Base-by-base conservation (phyloP, 2,113 vertebrate genomes). In the Phylloscopus trochilus region DNA sequence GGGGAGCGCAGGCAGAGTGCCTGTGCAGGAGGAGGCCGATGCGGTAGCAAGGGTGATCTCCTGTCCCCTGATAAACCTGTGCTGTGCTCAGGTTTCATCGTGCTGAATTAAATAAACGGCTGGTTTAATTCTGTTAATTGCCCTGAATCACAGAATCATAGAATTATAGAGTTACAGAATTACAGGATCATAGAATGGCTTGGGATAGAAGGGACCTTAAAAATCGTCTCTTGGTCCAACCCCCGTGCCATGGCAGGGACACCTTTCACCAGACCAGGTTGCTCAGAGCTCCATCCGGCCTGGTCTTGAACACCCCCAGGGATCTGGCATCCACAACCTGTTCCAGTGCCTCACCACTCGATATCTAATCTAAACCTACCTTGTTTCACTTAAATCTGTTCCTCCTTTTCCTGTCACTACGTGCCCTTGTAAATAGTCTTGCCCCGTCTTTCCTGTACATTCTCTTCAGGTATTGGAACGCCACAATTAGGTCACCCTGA, bases 161-260 rank as follows among this genome's bases (percentile, higher is more conserved):
- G 47, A 66, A 30, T 66, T 18, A 13, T 2, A 19, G 31, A 59
- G 24, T 43, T 28, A 15, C 3, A 39, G 4, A 17, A 19, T 56
- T 35, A 30, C 1, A n/a, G 28, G 39, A 35, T 49, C 11, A 13
- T 8, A 7, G 16, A 10, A 37, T 44, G 18, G 5, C 18, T 51
- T 8, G 18, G 12, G 31, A 19, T 22, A 15, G 59, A 51, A 43
- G 26, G 17, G 30, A 31, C 26, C 5, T 33, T 37, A 33, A 35
- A 18, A 18, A 10, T 10, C 11, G 2, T 10, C 21, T 26, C 21
- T 26, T 31, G 21, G 14, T 21, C 9, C 69, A 22, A 1, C 2
- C 33, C 13, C 6, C 1, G 6, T 14, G 19, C 28, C 60, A 0
- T 3, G 15, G 3, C 39, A 39, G 28, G 46, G 28, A 30, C 27